Base-by-base conservation (phyloP, 2,797 vertebrate genomes). In the Rhyacichthys aspro region DNA sequence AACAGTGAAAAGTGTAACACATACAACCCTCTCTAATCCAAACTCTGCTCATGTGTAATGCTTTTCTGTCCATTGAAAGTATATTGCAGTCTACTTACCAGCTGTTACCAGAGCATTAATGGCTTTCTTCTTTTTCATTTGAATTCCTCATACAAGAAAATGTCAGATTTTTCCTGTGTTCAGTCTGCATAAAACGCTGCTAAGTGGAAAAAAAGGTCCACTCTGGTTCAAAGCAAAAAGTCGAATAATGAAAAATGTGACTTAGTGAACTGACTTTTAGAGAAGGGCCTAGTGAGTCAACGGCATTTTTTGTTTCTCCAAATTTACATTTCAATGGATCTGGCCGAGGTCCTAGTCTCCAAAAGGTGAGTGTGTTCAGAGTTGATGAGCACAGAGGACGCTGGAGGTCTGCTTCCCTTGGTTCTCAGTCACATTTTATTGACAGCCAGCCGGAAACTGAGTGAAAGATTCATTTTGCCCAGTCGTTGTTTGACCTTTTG, bases 301-400 rank as follows among this genome's bases (percentile, higher is more conserved):
- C 47, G 32, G 33, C 37, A 55, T 70, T 43, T 76, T 76, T 74
- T 55, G 69, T 75, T 76, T 70, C 9, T 41, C 43, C 18, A 43
- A 37, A 85, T 87, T 80, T 74, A 55, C 70, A 83, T 82, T 72
- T 81, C 47, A 72, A 34, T 81, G 34, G 59, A 19, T 65, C 67
- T 82, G 74, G 67, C 76, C 55, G n/a, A 49, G 49, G 48, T 67
- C 71, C 57, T 37, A 33, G 49, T 67, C 62, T 67, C 39, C 46
- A 46, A 69, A 48, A 74, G 63, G 68, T 76, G 55, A 52, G 18
- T 23, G 58, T 23, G 28, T 59, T 28, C 52, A 34, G 50, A 49
- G 60, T 45, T n/a, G 6, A 54, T 67, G 70, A 69, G 49, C 15
- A 17, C 42, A 15, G 37, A 11, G 42, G 68, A 63, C 47, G 16